These are phyloP conservation scores for Neotoma lepida DNA, from an alignment of 2,113 vertebrate genomes.

Conservation along the genomic window DNA sequence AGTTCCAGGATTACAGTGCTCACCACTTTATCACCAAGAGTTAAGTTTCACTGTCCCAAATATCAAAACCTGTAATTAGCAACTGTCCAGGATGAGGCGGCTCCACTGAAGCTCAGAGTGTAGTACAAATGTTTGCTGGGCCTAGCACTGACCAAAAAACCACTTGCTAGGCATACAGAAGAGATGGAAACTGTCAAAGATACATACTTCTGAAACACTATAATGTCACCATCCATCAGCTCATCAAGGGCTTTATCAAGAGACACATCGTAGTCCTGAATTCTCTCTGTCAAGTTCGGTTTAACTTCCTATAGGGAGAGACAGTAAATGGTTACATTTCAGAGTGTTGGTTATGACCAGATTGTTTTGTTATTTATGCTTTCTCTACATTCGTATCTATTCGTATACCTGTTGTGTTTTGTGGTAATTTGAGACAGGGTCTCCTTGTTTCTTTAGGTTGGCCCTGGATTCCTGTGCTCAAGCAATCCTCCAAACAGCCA, in stretches of 20 bases:
- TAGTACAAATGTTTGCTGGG: not conserved
- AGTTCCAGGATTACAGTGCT: not conserved
- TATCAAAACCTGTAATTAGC: not conserved
- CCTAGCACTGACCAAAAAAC: not conserved
- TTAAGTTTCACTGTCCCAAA: not conserved
- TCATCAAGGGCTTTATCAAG: conserved; percentile 99
- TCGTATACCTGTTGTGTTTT: not conserved
- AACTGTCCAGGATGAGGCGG: not conserved
- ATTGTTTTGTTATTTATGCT: not conserved
- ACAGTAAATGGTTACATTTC: not conserved
- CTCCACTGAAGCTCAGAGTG: not conserved
- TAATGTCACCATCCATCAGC: conserved; percentile 99
- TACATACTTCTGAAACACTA: conserved; percentile 98
- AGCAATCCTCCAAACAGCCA: not conserved
- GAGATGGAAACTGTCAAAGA: not conserved
- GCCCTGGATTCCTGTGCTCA: not conserved
- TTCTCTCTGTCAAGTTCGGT: conserved; percentile 99
- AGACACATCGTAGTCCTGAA: conserved; percentile 99
- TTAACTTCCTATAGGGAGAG: conserved; percentile 95
- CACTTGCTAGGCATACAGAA: not conserved
- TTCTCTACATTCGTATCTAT: not conserved
- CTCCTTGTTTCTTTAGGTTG: not conserved
- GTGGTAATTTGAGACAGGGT: not conserved
- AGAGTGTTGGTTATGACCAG: fast-evolving
- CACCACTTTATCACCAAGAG: not conserved